Base-by-base conservation (phyloP, 2,113 vertebrate genomes). In the Clarias macrocephalus region DNA sequence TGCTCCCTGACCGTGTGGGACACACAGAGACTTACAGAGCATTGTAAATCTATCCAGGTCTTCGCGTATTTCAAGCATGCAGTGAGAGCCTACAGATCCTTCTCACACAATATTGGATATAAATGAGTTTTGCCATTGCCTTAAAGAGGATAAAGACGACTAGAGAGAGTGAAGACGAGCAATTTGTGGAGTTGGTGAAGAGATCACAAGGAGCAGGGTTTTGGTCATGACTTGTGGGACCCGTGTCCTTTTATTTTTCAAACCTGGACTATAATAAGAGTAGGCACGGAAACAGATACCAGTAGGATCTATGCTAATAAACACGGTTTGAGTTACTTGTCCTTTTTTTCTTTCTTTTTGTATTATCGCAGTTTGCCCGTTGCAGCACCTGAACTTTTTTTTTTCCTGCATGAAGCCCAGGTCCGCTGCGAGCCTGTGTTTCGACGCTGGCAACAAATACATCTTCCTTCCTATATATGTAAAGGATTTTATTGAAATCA, bases 351-450 rank as follows among this genome's bases (percentile, higher is more conserved):
- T 0, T 0, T 5, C 33, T 76, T 54, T 7, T 57, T 0, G 25
- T 76, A 52, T 10, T 25, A 80, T 80, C 56, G 25, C 25, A 19
- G 42, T 62, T 82, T 82, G 60, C n/a, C 63, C 48, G 23, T 19
- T 68, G 63, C 63, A 13, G 63, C 82, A 54, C n/a, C 81, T 52
- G 81, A 83, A 83, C 81, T 83, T 83, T 83, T 80, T 83, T 48
- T 13, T 80, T 83, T 48, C 7, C 80, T 63, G 80, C 59, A 54
- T 37, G 28, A 60, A 79, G 52, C 30, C 5, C 12, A 0, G 12
- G 60, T 65, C 60, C 37, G 19, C 23, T 18, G 25, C 3, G 42
- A 83, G 13, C 8, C 21, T 1, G 6, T 37, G 23, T n/a, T 28
- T 6, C 62, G 54, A 66, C 5, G 8, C 62, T 54, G 81, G 62